Percentiles rank a stretch among this genome's conserved stretches.
Evolutionary conservation across 2,113 vertebrate species (phyloP).

Genomic region (Heterochromis multidens): DNA sequence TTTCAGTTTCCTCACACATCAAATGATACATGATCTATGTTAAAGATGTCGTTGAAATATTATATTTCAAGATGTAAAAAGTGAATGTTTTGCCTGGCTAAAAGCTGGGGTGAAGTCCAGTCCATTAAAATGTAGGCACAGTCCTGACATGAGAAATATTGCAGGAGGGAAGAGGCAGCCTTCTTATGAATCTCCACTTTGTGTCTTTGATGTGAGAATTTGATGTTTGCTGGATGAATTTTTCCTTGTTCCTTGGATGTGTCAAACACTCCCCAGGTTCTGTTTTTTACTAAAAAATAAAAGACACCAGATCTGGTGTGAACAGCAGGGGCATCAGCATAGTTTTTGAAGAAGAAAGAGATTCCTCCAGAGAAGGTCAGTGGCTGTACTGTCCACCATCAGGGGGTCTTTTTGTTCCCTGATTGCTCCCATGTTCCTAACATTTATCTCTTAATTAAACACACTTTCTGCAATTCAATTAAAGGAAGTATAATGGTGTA

Average conservation of each 20-base stretch:
- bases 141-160: background rate
- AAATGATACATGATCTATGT: background rate
- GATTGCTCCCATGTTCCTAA: conserved; percentile 26
- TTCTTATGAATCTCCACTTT: background rate
- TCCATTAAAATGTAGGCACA: background rate
- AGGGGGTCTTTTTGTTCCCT: conserved; percentile 22
- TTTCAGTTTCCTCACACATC: conserved; percentile 27
- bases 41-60: background rate
- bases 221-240: background rate
- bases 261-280: background rate
- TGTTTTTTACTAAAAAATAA: background rate
- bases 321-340: background rate
- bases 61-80: too few relatives aligned
- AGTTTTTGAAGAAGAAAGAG: background rate
- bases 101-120: background rate
- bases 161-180: background rate
- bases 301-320: background rate
- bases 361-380: conserved; percentile 26
- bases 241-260: background rate
- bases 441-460: conserved; percentile 68
- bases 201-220: background rate
- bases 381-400: conserved; percentile 2
- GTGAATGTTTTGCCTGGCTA: too few relatives aligned
- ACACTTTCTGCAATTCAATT: conserved; percentile 57
- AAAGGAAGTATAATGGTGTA: conserved; percentile 46